Evolutionary conservation across 2,113 vertebrate genomes (phyloP).

Genomic region (Caranx melampygus): DNA sequence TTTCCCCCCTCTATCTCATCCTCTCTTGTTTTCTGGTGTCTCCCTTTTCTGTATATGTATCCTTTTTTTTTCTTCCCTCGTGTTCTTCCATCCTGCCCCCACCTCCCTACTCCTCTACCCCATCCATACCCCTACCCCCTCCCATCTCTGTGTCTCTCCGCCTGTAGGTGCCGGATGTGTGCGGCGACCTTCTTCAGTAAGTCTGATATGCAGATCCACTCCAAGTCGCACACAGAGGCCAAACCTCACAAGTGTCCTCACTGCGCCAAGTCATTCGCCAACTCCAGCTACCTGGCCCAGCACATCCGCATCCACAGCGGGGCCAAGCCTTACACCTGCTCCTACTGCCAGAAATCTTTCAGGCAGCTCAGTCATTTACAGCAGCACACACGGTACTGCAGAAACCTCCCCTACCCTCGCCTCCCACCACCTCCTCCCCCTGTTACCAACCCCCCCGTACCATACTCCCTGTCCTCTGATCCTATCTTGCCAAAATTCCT

Average conservation of each 20-base stretch:
- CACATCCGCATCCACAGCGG: constrained; percentile 99
- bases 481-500: constrained; percentile 54
- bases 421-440: neutral
- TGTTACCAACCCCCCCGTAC: constrained; percentile 33
- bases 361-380: constrained; percentile 99
- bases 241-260: constrained; percentile 99
- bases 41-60: constrained; percentile 28
- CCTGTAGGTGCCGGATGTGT: constrained; percentile 98
- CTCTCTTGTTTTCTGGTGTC: constrained; percentile 31
- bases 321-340: constrained; percentile 99
- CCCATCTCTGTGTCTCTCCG: constrained; percentile 83
- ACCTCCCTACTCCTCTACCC: constrained; percentile 34
- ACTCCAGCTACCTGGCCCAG: constrained; percentile 99
- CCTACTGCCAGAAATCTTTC: constrained; percentile 99
- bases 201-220: constrained; percentile 99
- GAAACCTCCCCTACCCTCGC: constrained; percentile 37
- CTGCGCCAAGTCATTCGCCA: constrained; percentile 99
- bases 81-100: constrained; percentile 66
- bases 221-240: constrained; percentile 99
- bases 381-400: constrained; percentile 99
- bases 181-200: constrained; percentile 99
- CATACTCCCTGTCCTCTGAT: constrained; percentile 54
- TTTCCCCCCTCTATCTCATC: neutral
- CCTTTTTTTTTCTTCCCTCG: constrained; percentile 42
- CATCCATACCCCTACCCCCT: constrained; percentile 14